A percentile compares a stretch with the other conserved stretches of the same genome.
Conservation (phyloP, 1,140 invertebrate genomes). For the Anastrepha obliqua region DNA sequence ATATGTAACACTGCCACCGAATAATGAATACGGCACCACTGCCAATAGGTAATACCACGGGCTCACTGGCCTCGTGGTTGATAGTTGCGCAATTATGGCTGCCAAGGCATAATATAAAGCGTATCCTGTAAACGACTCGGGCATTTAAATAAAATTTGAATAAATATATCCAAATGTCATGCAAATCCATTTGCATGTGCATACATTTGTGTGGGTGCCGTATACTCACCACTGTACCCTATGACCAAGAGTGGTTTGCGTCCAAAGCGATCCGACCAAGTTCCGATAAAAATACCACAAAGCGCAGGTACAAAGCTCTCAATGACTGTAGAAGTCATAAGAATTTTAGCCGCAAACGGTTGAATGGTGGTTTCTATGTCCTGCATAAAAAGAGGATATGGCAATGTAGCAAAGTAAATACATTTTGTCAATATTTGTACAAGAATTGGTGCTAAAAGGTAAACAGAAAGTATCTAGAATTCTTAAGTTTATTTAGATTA, state of each 20-base stretch:
- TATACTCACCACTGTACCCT: slow-evolving; percentile 71
- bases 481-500: too few species aligned
- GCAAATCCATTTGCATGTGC: too few species aligned
- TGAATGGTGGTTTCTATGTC: slow-evolving; percentile 79
- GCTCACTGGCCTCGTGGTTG: slow-evolving; percentile 69
- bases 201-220: not conserved
- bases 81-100: slow-evolving; percentile 70
- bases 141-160: not conserved
- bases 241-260: slow-evolving; percentile 80
- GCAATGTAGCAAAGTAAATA: not conserved
- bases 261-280: slow-evolving; percentile 83
- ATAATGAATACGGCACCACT: slow-evolving; percentile 76
- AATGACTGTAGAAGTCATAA: slow-evolving; percentile 77
- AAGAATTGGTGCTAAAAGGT: too few species aligned
- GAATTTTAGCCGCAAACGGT: slow-evolving; percentile 77
- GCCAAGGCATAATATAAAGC: slow-evolving; percentile 65
- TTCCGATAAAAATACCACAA: slow-evolving; percentile 80
- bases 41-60: slow-evolving; percentile 79
- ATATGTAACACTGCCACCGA: slow-evolving; percentile 77
- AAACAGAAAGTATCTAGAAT: too few species aligned
- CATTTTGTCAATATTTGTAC: too few species aligned
- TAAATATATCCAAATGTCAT: too few species aligned
- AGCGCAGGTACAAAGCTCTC: slow-evolving; percentile 77
- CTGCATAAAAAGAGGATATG: slow-evolving; percentile 55
- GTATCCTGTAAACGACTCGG: slow-evolving; percentile 60